A percentile compares a stretch with the other conserved stretches of the same genome.
These are phyloP conservation scores for Dinoponera quadriceps DNA, from an alignment of 1,140 invertebrate species.

Conservation along the genomic window DNA sequence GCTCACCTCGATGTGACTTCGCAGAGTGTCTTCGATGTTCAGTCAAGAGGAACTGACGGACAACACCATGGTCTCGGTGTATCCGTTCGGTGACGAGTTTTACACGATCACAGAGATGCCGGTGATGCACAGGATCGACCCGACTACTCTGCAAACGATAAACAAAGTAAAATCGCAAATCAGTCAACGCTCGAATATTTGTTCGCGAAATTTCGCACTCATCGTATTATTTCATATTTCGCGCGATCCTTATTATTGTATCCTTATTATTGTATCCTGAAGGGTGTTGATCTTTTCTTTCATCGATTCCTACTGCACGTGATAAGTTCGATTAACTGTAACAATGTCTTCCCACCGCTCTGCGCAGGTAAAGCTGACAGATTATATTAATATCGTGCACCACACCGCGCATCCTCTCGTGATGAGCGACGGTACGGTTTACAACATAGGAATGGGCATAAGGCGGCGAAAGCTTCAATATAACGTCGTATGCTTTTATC, in stretches of 20 bases:
- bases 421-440: conserved; percentile 91
- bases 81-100: conserved; percentile 94
- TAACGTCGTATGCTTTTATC: conserved; percentile 90
- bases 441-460: conserved; percentile 91
- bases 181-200: too few relatives aligned
- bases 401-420: conserved; percentile 95
- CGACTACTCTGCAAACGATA: conserved; percentile 86
- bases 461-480: conserved; percentile 89
- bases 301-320: too few relatives aligned
- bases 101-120: conserved; percentile 93
- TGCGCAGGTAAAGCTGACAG: conserved; percentile 88
- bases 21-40: conserved; percentile 90
- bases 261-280: too few relatives aligned
- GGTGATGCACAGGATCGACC: conserved; percentile 91
- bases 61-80: conserved; percentile 95
- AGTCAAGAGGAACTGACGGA: conserved; percentile 89
- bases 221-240: too few relatives aligned
- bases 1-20: conserved; percentile 6
- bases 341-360: not conserved
- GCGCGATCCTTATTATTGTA: too few relatives aligned
- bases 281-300: too few relatives aligned
- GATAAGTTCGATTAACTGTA: too few relatives aligned
- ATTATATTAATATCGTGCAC: conserved; percentile 91
- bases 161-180: conserved; percentile 73
- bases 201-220: too few relatives aligned